phyloP scores from a whole-genome alignment of 2,113 vertebrate genomes.

The Cyanoramphus novaezelandiae region DNA sequence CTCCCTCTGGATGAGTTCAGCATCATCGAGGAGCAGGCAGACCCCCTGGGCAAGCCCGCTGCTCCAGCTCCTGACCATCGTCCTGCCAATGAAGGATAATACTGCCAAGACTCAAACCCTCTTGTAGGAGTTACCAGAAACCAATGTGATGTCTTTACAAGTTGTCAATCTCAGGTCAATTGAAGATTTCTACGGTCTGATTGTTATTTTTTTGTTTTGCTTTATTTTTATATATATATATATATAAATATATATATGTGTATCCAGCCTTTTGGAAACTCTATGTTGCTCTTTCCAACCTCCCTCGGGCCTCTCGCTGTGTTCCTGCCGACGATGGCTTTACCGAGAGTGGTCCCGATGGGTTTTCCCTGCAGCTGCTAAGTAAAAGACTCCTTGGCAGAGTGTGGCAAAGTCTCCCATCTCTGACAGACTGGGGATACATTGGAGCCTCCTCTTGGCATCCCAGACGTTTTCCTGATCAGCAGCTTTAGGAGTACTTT shows the following conservation, averaged over 20 bases:
- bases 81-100: constrained; percentile 65
- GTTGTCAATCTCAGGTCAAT: constrained; percentile 90
- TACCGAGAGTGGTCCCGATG: background rate
- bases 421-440: background rate
- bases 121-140: constrained; percentile 49
- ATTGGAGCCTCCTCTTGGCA: background rate
- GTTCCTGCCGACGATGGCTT: background rate
- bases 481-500: constrained; percentile 64
- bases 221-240: constrained; percentile 69
- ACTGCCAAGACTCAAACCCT: constrained; percentile 13
- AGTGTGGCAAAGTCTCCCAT: background rate
- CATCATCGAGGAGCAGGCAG: constrained; percentile 74
- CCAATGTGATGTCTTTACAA: constrained; percentile 69
- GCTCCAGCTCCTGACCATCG: background rate
- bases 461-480: background rate
- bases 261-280: constrained; percentile 55
- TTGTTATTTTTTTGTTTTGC: constrained; percentile 77
- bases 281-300: constrained; percentile 34
- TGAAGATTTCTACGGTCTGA: constrained; percentile 71
- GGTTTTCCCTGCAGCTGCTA: constrained; percentile 27
- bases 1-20: constrained; percentile 83
- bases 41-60: background rate
- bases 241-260: constrained; percentile 39
- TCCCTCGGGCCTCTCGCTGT: background rate
- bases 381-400: background rate